phyloP scores from a whole-genome alignment of 2,797 vertebrate genomes.

The Myioborus miniatus region DNA sequence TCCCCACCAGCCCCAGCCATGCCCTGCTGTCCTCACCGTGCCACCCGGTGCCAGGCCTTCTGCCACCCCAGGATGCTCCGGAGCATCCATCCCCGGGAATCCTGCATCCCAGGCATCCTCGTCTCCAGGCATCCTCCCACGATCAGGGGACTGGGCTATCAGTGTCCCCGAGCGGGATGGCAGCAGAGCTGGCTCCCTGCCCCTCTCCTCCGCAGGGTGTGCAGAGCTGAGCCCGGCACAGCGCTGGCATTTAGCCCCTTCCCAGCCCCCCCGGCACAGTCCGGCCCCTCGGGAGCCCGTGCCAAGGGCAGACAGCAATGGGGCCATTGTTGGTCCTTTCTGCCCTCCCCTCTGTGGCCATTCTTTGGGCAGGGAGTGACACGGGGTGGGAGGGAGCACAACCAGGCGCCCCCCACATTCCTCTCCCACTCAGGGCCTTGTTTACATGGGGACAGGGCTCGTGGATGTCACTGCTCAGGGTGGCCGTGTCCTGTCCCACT shows the following conservation, averaged over 20 bases:
- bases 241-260: slow-evolving; percentile 30
- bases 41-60: background rate
- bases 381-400: background rate
- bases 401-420: slow-evolving; percentile 62
- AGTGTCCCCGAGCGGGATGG: background rate
- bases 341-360: slow-evolving; percentile 16
- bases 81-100: background rate
- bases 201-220: background rate
- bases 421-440: slow-evolving; percentile 60
- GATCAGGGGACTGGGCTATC: rapidly evolving
- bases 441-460: background rate
- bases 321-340: slow-evolving; percentile 69
- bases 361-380: slow-evolving; percentile 50
- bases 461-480: background rate
- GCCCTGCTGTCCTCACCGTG: background rate
- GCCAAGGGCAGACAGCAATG: slow-evolving; percentile 62
- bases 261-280: background rate
- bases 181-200: background rate
- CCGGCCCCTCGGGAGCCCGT: slow-evolving; percentile 47
- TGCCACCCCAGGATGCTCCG: background rate
- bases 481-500: background rate
- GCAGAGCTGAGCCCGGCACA: background rate
- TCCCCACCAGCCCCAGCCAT: background rate
- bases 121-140: background rate
- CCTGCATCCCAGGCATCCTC: background rate